phyloP scores from a whole-genome alignment of 1,140 invertebrate genomes.

The Gryon sp. region DNA sequence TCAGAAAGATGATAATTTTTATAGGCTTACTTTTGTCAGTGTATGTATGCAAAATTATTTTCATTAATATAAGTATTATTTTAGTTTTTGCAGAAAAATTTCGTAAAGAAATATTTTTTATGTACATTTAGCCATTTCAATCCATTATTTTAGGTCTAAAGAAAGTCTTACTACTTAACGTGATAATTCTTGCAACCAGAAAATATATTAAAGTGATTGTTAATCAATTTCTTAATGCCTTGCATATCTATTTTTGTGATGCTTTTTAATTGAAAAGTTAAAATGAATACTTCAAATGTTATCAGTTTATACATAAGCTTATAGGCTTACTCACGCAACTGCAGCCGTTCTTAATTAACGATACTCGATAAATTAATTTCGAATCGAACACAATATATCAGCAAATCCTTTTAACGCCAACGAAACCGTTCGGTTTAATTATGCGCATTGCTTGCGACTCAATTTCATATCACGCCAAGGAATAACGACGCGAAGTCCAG shows the following conservation, averaged over 20 bases:
- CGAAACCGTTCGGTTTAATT: conserved; percentile 52
- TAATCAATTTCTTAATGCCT: neutral
- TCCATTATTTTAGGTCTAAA: too few relatives aligned
- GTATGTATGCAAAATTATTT: too few relatives aligned
- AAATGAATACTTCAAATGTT: neutral
- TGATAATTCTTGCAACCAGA: too few relatives aligned
- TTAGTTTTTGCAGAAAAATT: too few relatives aligned
- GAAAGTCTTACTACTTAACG: too few relatives aligned
- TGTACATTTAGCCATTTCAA: too few relatives aligned
- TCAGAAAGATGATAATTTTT: too few relatives aligned
- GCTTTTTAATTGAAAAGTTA: neutral
- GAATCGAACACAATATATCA: conserved; percentile 33
- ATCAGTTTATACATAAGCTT: conserved; percentile 1
- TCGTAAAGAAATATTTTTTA: too few relatives aligned
- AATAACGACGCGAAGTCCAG: conserved; percentile 59
- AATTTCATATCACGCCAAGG: conserved; percentile 47
- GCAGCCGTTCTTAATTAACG: conserved; percentile 20
- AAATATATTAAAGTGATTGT: too few relatives aligned
- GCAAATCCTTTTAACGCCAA: conserved; percentile 41
- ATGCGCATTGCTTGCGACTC: conserved; percentile 47
- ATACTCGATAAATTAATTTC: conserved; percentile 38
- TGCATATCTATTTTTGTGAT: neutral
- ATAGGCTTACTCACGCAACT: neutral
- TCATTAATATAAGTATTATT: too few relatives aligned
- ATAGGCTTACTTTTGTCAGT: too few relatives aligned